Evolutionary conservation across 1,140 invertebrate genomes (phyloP).

Genomic region (Cryptotermes secundus): DNA sequence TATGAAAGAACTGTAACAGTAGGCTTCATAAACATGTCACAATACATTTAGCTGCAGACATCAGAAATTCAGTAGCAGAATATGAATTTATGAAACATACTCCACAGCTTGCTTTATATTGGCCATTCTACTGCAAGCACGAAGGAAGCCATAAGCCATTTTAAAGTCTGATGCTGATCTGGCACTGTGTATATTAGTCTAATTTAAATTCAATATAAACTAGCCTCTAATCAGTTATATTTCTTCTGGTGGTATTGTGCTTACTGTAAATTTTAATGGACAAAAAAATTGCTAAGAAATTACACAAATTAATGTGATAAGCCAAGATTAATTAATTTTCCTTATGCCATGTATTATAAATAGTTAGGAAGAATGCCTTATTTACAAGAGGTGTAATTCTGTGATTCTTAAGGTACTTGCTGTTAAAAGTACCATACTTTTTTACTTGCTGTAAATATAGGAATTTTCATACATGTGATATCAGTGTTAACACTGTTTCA

Average conservation of each 20-base stretch:
- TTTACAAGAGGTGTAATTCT: not conserved
- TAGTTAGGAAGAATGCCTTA: not conserved
- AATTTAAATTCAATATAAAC: not conserved
- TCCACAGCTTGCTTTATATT: slow-evolving; percentile 14
- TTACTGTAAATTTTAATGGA: too few species aligned
- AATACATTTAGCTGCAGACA: slow-evolving; percentile 7
- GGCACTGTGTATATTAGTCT: not conserved
- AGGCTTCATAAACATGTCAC: slow-evolving; percentile 71
- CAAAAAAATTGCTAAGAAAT: not conserved
- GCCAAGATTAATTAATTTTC: not conserved
- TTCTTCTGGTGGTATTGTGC: too few species aligned
- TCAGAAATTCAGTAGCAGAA: not conserved
- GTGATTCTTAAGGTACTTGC: not conserved
- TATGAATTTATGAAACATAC: not conserved
- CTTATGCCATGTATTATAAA: not conserved
- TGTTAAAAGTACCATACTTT: not conserved
- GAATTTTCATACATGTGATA: not conserved
- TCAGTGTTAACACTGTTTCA: too few species aligned
- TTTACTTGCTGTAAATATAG: not conserved
- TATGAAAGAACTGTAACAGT: slow-evolving; percentile 75
- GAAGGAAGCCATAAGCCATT: not conserved
- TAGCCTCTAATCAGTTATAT: not conserved
- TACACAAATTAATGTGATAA: not conserved
- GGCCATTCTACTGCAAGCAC: not conserved
- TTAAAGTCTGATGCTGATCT: not conserved